Percentiles rank a stretch among this genome's conserved stretches.
These are phyloP conservation scores for Acronicta leporina DNA, from an alignment of 2,888 invertebrate genomes.

Conservation along the genomic window DNA sequence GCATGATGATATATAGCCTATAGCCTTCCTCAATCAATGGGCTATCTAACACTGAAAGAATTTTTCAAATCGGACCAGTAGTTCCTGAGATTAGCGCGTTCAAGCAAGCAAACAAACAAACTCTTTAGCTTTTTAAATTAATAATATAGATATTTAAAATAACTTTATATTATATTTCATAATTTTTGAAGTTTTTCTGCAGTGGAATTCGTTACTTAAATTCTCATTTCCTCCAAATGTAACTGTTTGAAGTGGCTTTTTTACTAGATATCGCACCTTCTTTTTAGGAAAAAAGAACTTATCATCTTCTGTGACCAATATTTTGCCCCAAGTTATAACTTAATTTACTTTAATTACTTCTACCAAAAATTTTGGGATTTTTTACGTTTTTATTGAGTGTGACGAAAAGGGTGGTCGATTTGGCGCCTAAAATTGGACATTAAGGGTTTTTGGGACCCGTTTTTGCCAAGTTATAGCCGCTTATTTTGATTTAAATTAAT, in stretches of 20 bases:
- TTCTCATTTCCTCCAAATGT: not conserved
- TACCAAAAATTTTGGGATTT: constrained; percentile 63
- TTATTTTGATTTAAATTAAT: constrained; percentile 69
- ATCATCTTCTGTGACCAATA: constrained; percentile 59
- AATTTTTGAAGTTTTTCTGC: too few species aligned
- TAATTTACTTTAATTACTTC: constrained; percentile 75
- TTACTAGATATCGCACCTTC: constrained; percentile 15
- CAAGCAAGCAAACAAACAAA: too few species aligned
- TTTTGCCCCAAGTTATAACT: constrained; percentile 72
- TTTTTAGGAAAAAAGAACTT: constrained; percentile 21
- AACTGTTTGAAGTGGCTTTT: constrained; percentile 23
- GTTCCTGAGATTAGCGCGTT: too few species aligned
- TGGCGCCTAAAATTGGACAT: constrained; percentile 75
- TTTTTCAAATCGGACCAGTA: too few species aligned
- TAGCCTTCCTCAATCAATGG: too few species aligned
- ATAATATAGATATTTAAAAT: too few species aligned
- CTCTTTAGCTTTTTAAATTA: too few species aligned
- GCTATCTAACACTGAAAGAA: too few species aligned
- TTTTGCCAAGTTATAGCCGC: constrained; percentile 66
- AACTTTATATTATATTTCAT: too few species aligned
- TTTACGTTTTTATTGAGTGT: constrained; percentile 72
- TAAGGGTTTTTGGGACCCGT: constrained; percentile 55
- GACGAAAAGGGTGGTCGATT: constrained; percentile 79
- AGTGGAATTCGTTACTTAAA: not conserved
- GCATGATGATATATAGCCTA: too few species aligned